A percentile compares a stretch with the other conserved stretches of the same genome.
Conservation (phyloP, 1,140 invertebrate genomes). For the Drosophila mojavensis region DNA sequence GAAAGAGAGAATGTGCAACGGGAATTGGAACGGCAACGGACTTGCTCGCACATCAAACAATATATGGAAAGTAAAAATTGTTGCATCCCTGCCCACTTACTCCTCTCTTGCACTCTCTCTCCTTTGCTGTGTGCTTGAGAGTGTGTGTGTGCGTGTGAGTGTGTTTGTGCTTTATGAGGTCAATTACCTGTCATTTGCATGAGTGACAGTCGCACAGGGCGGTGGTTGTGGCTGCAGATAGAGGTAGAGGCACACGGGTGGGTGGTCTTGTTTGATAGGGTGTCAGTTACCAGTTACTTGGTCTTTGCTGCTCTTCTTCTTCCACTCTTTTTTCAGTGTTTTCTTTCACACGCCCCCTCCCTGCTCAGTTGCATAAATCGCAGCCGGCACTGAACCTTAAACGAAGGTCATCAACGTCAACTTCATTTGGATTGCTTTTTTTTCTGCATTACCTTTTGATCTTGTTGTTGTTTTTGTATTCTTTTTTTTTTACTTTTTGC, state of each 20-base stretch:
- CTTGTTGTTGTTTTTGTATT: constrained; percentile 32
- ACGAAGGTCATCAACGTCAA: constrained; percentile 71
- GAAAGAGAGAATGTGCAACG: too few relatives aligned
- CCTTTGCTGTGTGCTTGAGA: not conserved
- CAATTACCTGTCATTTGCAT: constrained; percentile 82
- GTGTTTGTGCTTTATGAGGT: constrained; percentile 67
- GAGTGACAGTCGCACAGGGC: constrained; percentile 51
- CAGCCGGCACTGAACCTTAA: constrained; percentile 63
- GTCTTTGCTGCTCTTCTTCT: constrained; percentile 8
- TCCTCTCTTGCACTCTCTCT: not conserved
- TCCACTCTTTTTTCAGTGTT: constrained; percentile 10
- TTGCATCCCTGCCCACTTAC: constrained; percentile 52
- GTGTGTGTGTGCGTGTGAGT: constrained; percentile 1
- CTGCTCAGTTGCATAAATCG: constrained; percentile 43
- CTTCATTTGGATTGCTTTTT: constrained; percentile 37
- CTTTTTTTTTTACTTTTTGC: constrained; percentile 49
- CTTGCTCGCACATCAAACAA: constrained; percentile 61
- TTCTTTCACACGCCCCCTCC: constrained; percentile 30
- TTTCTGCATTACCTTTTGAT: not conserved
- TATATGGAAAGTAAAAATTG: constrained; percentile 77
- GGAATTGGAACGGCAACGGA: constrained; percentile 5
- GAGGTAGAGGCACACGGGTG: not conserved
- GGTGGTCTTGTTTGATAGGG: constrained; percentile 35
- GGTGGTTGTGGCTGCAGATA: not conserved
- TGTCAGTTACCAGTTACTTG: constrained; percentile 62